phyloP scores from a whole-genome alignment of 2,113 vertebrate genomes.

The Sinosuthora webbiana region DNA sequence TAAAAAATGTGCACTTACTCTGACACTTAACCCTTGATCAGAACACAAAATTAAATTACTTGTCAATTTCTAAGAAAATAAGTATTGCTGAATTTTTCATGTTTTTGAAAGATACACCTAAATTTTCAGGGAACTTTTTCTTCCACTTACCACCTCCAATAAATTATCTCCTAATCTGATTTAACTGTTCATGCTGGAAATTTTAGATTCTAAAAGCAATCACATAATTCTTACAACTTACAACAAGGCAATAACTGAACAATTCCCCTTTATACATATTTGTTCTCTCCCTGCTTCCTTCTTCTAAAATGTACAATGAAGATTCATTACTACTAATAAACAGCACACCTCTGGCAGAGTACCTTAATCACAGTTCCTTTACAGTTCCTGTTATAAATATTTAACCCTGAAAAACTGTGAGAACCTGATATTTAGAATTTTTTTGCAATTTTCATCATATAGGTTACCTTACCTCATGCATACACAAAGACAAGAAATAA shows the following conservation, averaged over 20 bases:
- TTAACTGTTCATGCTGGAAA: neutral
- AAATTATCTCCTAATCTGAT: neutral
- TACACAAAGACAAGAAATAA: neutral
- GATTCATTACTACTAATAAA: neutral
- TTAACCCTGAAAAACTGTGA: neutral
- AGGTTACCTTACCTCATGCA: neutral
- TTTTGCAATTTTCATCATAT: neutral
- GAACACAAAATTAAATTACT: neutral
- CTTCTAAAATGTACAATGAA: neutral
- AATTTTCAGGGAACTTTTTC: neutral
- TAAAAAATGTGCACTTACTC: neutral
- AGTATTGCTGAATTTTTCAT: neutral
- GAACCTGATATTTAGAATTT: neutral
- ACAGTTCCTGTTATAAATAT: neutral
- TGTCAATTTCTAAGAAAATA: neutral
- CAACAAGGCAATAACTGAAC: neutral
- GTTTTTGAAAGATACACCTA: neutral
- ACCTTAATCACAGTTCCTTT: neutral
- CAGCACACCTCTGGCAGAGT: neutral
- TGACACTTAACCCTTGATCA: neutral
- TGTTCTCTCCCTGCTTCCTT: neutral
- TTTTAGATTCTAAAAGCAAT: neutral
- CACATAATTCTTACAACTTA: neutral
- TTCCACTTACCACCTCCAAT: neutral
- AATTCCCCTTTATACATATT: neutral